Percentiles rank a stretch among this genome's conserved stretches.
These are phyloP conservation scores for Cercopithecus diana DNA, from an alignment of 2,797 vertebrate species.

Conservation along the genomic window DNA sequence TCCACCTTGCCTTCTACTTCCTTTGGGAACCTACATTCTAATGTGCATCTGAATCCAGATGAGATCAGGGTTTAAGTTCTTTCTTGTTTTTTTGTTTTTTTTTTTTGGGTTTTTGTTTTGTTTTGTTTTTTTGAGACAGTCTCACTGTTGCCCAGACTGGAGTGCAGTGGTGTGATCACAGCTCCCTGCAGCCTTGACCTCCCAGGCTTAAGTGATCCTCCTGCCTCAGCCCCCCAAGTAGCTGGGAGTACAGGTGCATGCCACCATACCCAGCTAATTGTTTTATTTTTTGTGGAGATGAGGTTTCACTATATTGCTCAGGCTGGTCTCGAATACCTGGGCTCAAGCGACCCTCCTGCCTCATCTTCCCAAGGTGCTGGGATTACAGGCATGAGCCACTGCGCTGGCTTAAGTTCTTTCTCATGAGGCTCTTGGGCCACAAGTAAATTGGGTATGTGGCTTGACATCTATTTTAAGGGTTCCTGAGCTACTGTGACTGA, in stretches of 20 bases:
- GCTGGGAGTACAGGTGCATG: neutral
- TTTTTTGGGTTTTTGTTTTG: too few species aligned
- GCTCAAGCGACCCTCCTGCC: neutral
- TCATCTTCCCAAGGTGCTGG: neutral
- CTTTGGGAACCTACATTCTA: neutral
- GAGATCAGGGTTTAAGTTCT: conserved; percentile 29
- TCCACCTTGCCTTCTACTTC: neutral
- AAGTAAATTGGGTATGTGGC: neutral
- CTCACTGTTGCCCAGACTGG: neutral
- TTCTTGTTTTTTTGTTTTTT: neutral
- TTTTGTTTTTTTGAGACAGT: neutral
- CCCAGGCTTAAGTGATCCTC: neutral
- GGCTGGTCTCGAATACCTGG: neutral
- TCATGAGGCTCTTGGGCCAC: neutral
- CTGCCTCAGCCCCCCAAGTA: neutral
- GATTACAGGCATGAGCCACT: neutral
- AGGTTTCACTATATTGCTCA: neutral
- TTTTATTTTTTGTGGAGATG: neutral
- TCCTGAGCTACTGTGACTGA: conserved; percentile 4
- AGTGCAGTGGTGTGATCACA: neutral
- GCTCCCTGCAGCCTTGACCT: neutral
- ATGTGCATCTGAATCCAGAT: neutral
- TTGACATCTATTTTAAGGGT: conserved; percentile 43
- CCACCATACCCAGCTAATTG: neutral
- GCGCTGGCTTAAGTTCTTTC: neutral